Conservation (phyloP, 23 tunicate species). For the Clavelina lepadiformis region DNA sequence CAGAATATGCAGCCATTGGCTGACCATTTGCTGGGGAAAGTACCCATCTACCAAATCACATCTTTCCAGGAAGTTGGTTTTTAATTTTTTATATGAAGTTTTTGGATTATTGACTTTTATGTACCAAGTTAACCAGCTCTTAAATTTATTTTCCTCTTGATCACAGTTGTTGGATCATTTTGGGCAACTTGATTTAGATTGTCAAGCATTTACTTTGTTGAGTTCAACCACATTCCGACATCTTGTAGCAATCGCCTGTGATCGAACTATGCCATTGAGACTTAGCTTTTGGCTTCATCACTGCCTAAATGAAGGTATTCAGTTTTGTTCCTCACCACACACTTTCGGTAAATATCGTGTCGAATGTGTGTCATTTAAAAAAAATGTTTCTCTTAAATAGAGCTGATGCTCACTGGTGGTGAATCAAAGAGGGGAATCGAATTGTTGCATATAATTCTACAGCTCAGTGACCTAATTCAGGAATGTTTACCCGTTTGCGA, state of each 20-base stretch:
- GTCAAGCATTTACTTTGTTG: slow-evolving; percentile 35
- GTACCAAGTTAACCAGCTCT: background rate
- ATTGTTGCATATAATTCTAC: slow-evolving; percentile 6
- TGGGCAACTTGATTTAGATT: slow-evolving; percentile 6
- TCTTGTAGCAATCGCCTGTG: slow-evolving; percentile 25
- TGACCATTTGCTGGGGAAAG: slow-evolving; percentile 14
- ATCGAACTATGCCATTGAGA: slow-evolving; percentile 34
- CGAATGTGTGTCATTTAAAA: background rate
- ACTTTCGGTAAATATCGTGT: too few species aligned
- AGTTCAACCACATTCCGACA: slow-evolving; percentile 32
- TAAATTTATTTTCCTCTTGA: background rate
- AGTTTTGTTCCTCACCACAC: background rate
- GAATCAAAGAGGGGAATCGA: slow-evolving; percentile 28
- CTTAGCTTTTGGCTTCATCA: slow-evolving; percentile 58
- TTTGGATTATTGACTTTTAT: background rate
- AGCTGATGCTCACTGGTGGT: slow-evolving; percentile 13
- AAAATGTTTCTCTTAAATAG: slow-evolving; percentile 1
- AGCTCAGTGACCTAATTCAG: slow-evolving; percentile 29
- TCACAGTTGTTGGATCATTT: slow-evolving; percentile 30
- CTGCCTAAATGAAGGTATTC: slow-evolving; percentile 6
- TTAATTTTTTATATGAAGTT: background rate
- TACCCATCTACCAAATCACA: slow-evolving; percentile 27
- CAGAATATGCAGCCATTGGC: slow-evolving; percentile 9
- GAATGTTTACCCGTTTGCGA: slow-evolving; percentile 52
- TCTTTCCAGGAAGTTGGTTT: slow-evolving; percentile 33